Conservation (phyloP, 2,797 vertebrate genomes). For the Botia kubotai region DNA sequence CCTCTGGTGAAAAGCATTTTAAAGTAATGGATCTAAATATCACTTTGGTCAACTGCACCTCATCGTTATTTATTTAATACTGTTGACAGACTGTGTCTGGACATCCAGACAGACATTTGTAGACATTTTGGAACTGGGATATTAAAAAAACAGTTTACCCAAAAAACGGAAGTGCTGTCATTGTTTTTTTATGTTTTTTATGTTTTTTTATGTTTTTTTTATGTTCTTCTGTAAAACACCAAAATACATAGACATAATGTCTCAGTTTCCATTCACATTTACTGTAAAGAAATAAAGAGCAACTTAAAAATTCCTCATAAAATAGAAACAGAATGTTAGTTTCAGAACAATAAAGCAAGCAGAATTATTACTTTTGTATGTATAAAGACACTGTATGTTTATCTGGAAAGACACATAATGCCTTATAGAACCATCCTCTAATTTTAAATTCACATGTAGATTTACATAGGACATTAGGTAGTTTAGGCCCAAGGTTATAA, state of each 20-base stretch:
- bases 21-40: background rate
- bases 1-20: background rate
- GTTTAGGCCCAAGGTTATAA: background rate
- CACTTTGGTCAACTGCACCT: background rate
- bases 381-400: background rate
- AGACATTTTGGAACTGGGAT: background rate
- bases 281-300: background rate
- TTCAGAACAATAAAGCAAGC: background rate
- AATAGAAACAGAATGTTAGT: no score
- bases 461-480: background rate
- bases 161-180: background rate
- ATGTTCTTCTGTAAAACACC: background rate
- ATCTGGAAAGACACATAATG: background rate
- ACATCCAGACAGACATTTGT: background rate
- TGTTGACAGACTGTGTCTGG: background rate
- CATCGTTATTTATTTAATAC: slow-evolving; percentile 7
- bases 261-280: no score
- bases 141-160: background rate
- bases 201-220: background rate
- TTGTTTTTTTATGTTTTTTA: background rate
- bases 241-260: no score
- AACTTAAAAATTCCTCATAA: background rate
- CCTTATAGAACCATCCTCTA: background rate
- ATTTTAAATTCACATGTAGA: background rate
- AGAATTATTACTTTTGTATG: background rate